Base-by-base conservation (phyloP, 2,888 invertebrate genomes). In the Orchesella flavescens region DNA sequence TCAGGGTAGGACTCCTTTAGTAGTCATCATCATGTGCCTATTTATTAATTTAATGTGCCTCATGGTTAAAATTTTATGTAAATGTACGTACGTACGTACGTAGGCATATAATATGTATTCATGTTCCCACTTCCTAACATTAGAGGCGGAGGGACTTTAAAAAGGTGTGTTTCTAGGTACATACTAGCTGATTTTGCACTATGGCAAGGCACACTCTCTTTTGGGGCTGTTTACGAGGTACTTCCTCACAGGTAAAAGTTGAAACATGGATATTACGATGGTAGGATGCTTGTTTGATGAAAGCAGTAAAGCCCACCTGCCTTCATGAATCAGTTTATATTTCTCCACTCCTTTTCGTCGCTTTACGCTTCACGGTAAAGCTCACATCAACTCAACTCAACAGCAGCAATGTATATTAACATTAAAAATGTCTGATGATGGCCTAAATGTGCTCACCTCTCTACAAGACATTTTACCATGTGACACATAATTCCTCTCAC, bases 31-130 rank as follows among this genome's bases (percentile, higher is more conserved):
- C 69, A 69, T 71, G 69, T 19, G 49, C 12, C 57, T 78, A 63
- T 53, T 78, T 69, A 78, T 78, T 78, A 78, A 78, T 69, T 71
- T 78, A 78, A 78, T 77, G 68, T 59, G 23, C 17, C 34, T 65
- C n/a, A 17, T 61, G 44, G 65, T 65, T 7, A 59, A 21, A 12
- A 59, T 46, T n/a, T 23, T 19, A 24, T 72, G 55, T 71, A 24
- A n/a, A n/a, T n/a, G n/a, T n/a, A n/a, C n/a, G n/a, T n/a, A n/a
- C n/a, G n/a, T n/a, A n/a, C n/a, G n/a, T 49, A n/a, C 19, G 49
- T 24, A 15, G 49, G 49, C 46, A 53, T 69, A 19, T 43, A 43
- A 44, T 66, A 44, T 66, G 63, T 21, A 63, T 4, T 7, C 34
- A 34, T 34, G 34, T 7, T 34, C 7, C 7, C 34, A 34, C 34